These are phyloP conservation scores for Aspidoscelis tigris DNA, from an alignment of 2,113 vertebrate species.

Conservation along the genomic window DNA sequence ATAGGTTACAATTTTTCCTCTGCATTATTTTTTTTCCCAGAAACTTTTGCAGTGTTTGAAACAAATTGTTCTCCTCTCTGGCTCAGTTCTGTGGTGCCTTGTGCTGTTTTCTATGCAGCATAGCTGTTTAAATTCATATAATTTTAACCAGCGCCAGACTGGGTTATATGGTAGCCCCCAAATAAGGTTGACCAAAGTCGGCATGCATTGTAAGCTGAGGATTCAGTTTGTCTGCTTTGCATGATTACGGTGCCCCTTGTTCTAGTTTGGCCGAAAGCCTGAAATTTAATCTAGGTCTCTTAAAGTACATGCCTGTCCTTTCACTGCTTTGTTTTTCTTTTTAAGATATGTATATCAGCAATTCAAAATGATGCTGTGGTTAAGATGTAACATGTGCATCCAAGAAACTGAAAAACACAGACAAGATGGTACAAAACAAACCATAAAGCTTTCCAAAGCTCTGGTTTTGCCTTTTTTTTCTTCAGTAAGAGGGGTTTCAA, in stretches of 20 bases:
- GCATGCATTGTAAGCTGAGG: neutral
- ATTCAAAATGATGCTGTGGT: accelerated
- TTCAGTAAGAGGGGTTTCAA: neutral
- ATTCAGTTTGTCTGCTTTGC: neutral
- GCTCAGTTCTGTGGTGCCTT: neutral
- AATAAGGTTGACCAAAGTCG: neutral
- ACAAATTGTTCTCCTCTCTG: neutral
- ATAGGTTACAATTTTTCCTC: neutral
- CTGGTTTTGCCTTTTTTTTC: neutral
- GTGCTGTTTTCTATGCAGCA: neutral
- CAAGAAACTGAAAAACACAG: constrained; percentile 22
- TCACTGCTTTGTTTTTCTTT: neutral
- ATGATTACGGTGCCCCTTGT: neutral
- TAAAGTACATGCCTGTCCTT: neutral
- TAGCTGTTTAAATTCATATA: neutral
- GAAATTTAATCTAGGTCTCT: neutral
- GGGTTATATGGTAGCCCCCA: neutral
- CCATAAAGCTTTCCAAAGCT: neutral
- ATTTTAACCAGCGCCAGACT: neutral
- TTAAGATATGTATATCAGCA: accelerated
- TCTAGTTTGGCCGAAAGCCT: neutral
- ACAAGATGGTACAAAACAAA: neutral
- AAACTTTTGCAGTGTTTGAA: neutral
- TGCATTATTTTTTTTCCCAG: neutral
- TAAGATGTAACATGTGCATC: neutral